Base-by-base conservation (phyloP, 2,113 vertebrate genomes). In the Urocitellus parryii region DNA sequence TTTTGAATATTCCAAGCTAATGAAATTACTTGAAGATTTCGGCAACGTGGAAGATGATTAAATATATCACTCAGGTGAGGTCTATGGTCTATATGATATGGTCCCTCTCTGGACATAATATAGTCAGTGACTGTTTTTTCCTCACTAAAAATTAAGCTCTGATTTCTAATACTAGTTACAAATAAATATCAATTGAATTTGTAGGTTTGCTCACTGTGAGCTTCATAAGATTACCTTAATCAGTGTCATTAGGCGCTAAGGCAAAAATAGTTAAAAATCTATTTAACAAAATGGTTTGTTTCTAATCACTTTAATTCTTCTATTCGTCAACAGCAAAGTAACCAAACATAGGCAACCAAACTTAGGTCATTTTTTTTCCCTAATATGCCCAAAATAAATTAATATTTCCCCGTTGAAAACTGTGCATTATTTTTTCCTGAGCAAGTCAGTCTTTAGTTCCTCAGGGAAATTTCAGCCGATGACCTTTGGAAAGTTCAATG, bases 401-500 rank as follows among this genome's bases (percentile, higher is more conserved):
- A 37, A 37, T 29, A 32, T 48, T 78, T 92, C 91, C 18, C 58
- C 77, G 34, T 13, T 63, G 32, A 53, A 70, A 90, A 56, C 22
- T 1, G 90, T 88, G 11, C 68, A 65, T 92, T 82, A 1, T 88
- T 14, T 56, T 72, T 42, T 16, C n/a, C 79, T 70, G 27, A 56
- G 29, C 45, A 25, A n/a, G 10, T 51, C 4, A 5, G n/a, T 4
- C 24, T 78, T 91, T 78, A 7, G 91, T 27, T 13, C 76, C 32
- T 1, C 81, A 56, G 72, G 96, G 82, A 86, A 5, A 94, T 94
- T 88, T 63, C 88, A 85, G 63, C 95, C 51, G 20, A 82, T 97
- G 97, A 92, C 90, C 96, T 98, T 97, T 83, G 27, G 17, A 90
- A 97, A 97, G 95, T 94, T 97, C 96, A 78, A 48, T 83, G 68